phyloP scores from a whole-genome alignment of 2,797 vertebrate species.

The Centroberyx gerrardi region DNA sequence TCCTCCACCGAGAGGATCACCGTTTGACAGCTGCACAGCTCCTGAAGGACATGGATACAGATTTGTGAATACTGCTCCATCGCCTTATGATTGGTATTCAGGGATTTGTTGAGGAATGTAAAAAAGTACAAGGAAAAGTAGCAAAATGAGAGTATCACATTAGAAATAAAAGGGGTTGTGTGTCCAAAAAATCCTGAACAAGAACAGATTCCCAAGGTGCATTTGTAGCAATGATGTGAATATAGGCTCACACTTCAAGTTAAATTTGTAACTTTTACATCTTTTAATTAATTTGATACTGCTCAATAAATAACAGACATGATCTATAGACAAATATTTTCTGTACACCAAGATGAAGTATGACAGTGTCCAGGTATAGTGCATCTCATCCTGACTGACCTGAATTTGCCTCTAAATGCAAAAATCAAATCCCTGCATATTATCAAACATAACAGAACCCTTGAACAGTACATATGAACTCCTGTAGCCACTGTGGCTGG shows the following conservation, averaged over 20 bases:
- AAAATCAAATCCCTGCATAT: neutral
- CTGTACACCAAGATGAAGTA: no score
- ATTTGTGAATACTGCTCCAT: neutral
- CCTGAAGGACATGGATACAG: constrained; percentile 74
- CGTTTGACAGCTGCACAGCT: constrained; percentile 94
- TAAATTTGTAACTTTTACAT: no score
- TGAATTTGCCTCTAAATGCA: neutral
- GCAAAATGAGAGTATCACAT: neutral
- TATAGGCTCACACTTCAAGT: no score
- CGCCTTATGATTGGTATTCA: no score
- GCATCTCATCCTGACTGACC: neutral
- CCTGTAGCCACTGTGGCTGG: no score
- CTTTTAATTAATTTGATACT: no score
- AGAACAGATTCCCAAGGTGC: no score
- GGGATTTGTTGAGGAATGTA: neutral
- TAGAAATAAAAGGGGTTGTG: neutral
- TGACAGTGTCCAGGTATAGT: neutral
- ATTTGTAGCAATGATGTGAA: no score
- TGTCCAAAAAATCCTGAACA: neutral
- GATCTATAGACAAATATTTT: no score
- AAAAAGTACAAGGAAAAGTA: neutral
- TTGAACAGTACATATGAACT: neutral
- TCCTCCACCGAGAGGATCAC: constrained; percentile 98
- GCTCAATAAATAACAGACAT: no score
- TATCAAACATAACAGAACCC: neutral